Evolutionary conservation across 2,113 vertebrate species (phyloP).

Genomic region (Eretmochelys imbricata): DNA sequence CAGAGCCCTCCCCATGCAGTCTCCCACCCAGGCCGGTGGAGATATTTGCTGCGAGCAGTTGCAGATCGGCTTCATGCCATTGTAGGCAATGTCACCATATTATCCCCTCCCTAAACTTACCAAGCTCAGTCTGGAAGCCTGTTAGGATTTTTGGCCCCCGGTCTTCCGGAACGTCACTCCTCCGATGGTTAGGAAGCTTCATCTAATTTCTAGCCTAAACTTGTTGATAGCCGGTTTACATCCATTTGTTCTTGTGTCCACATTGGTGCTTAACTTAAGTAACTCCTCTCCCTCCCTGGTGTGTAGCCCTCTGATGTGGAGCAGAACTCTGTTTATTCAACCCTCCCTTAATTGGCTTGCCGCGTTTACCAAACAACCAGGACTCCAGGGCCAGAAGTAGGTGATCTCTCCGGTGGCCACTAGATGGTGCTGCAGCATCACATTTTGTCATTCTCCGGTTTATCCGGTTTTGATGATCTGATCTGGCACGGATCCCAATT

Average conservation of each 20-base stretch:
- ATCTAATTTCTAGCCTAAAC: background rate
- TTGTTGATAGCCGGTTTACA: too few species aligned
- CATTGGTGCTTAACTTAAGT: background rate
- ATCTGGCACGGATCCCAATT: background rate
- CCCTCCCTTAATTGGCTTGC: background rate
- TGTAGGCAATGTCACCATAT: too few species aligned
- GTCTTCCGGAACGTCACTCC: too few species aligned
- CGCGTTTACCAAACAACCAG: rapidly evolving
- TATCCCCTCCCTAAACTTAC: too few species aligned
- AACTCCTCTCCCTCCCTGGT: background rate
- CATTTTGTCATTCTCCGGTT: background rate
- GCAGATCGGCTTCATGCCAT: too few species aligned
- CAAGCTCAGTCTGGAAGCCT: too few species aligned
- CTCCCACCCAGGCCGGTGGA: too few species aligned
- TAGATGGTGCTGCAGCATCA: background rate
- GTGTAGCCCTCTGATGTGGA: background rate
- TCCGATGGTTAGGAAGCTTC: background rate
- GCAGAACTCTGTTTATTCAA: background rate
- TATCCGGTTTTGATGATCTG: background rate
- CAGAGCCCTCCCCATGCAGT: too few species aligned
- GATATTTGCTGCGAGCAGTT: too few species aligned
- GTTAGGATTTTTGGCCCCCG: too few species aligned
- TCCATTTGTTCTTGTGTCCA: background rate
- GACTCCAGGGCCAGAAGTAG: background rate
- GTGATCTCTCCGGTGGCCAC: background rate